These are phyloP conservation scores for Drosophila diplacantha DNA, from an alignment of 2,888 invertebrate genomes.

Conservation along the genomic window DNA sequence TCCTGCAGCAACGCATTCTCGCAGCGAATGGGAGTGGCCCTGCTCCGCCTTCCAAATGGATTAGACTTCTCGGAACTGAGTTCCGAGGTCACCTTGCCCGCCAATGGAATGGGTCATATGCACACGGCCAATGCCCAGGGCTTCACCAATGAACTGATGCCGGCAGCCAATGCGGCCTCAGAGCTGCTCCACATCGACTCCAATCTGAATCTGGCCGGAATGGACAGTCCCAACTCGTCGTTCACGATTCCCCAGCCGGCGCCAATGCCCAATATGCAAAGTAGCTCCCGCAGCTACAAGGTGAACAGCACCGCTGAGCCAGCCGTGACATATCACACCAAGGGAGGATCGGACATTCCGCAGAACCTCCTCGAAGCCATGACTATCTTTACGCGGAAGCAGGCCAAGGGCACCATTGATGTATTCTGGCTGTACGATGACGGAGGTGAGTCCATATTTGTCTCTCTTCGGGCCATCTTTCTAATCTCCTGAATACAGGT, in stretches of 20 bases:
- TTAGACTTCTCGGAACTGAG: conserved; percentile 84
- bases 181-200: conserved; percentile 84
- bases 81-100: conserved; percentile 63
- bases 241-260: conserved; percentile 70
- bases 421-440: conserved; percentile 99
- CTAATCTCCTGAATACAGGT: conserved; percentile 48
- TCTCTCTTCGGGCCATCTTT: neutral
- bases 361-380: conserved; percentile 84
- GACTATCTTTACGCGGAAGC: conserved; percentile 87
- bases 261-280: conserved; percentile 74
- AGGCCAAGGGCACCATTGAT: conserved; percentile 90
- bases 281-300: conserved; percentile 61
- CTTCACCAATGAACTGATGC: conserved; percentile 69
- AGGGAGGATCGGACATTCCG: conserved; percentile 81
- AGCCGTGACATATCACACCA: conserved; percentile 80
- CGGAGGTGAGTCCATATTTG: conserved; percentile 80
- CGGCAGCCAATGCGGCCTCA: conserved; percentile 71
- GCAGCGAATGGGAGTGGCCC: conserved; percentile 91
- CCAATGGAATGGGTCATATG: conserved; percentile 62
- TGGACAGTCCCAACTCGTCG: conserved; percentile 75
- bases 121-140: conserved; percentile 72
- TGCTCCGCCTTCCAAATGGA: conserved; percentile 90
- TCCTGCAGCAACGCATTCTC: conserved; percentile 91
- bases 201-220: conserved; percentile 82
- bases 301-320: conserved; percentile 68